phyloP scores from a whole-genome alignment of 1,140 invertebrate genomes.

The Sycobia sp. region DNA sequence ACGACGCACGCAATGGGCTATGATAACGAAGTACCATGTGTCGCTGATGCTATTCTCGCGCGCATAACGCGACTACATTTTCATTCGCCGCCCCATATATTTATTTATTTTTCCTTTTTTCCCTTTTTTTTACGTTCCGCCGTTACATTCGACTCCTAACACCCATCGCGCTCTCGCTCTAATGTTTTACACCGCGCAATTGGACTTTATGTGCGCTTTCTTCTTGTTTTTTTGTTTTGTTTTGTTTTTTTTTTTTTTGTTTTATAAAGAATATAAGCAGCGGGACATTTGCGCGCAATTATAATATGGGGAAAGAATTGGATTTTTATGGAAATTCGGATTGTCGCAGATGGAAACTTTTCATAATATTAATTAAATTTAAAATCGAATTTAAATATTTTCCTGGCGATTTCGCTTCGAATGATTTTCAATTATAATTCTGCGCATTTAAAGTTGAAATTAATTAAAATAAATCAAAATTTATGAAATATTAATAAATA shows the following conservation, averaged over 20 bases:
- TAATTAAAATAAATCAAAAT: slow-evolving; percentile 36
- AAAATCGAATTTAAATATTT: slow-evolving; percentile 36
- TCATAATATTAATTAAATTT: slow-evolving; percentile 34
- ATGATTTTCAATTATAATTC: slow-evolving; percentile 36
- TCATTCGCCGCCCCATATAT: slow-evolving; percentile 33
- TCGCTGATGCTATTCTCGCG: slow-evolving; percentile 10
- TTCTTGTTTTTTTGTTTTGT: slow-evolving; percentile 6
- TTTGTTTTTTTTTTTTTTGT: slow-evolving; percentile 20
- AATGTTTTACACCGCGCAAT: background rate
- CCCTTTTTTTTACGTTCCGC: background rate
- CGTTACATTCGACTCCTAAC: background rate
- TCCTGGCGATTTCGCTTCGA: slow-evolving; percentile 18
- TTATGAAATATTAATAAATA: slow-evolving; percentile 25
- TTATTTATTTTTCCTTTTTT: slow-evolving; percentile 28
- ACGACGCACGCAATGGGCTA: slow-evolving; percentile 32
- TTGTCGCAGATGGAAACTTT: slow-evolving; percentile 22
- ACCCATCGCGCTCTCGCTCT: background rate
- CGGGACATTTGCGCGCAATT: slow-evolving; percentile 20
- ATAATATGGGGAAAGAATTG: slow-evolving; percentile 28
- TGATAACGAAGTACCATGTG: slow-evolving; percentile 35
- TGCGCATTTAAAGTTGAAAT: slow-evolving; percentile 26
- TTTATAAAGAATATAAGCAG: too few relatives aligned
- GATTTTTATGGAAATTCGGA: slow-evolving; percentile 31
- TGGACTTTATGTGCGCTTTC: background rate
- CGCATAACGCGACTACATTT: slow-evolving; percentile 30